Percentiles rank a stretch among this genome's conserved stretches.
These are phyloP conservation scores for Drosophila insularis DNA, from an alignment of 1,140 invertebrate genomes.

Conservation along the genomic window DNA sequence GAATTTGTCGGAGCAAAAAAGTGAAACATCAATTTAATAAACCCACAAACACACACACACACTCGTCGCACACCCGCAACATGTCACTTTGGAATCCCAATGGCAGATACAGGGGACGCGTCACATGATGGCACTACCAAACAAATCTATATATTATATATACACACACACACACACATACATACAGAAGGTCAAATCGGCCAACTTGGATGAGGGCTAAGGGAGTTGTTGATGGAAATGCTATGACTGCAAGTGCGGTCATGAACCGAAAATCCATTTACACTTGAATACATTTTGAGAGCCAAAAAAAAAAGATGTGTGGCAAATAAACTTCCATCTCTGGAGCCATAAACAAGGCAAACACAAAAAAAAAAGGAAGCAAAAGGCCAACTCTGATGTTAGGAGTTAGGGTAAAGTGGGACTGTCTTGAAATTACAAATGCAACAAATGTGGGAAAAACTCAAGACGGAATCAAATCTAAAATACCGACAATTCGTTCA, in stretches of 20 bases:
- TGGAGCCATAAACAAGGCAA: constrained; percentile 47
- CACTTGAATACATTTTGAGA: constrained; percentile 55
- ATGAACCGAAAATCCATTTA: constrained; percentile 74
- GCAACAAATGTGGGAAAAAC: constrained; percentile 55
- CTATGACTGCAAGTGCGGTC: constrained; percentile 39
- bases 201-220: constrained; percentile 34
- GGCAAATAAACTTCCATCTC: constrained; percentile 45
- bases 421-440: constrained; percentile 60
- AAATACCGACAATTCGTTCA: constrained; percentile 51
- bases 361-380: constrained; percentile 7
- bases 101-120: constrained; percentile 13
- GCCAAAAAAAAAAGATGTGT: constrained; percentile 44
- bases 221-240: constrained; percentile 12
- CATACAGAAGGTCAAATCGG: constrained; percentile 7
- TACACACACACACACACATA: constrained; percentile 3
- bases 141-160: constrained; percentile 45
- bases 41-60: constrained; percentile 15
- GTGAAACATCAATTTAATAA: constrained; percentile 52
- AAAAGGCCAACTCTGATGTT: no score
- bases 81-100: constrained; percentile 7
- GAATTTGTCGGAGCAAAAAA: constrained; percentile 15
- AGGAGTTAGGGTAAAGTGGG: neutral
- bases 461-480: neutral
- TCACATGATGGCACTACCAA: constrained; percentile 61
- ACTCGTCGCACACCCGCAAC: constrained; percentile 1